These are phyloP conservation scores for Sebastes hubbsi DNA, from an alignment of 2,797 vertebrate genomes.

Conservation along the genomic window DNA sequence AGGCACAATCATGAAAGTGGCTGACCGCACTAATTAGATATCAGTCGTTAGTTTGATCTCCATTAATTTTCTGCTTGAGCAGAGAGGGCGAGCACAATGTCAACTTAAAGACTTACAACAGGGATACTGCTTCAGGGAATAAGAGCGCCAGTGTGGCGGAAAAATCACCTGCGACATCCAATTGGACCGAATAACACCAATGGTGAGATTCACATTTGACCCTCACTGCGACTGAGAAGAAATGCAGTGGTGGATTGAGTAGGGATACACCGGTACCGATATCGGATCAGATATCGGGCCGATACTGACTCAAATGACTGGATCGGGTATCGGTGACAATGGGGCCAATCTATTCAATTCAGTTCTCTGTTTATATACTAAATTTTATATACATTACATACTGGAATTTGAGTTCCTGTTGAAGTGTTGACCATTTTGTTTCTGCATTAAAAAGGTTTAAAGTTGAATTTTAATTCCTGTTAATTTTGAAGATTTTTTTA, in stretches of 20 bases:
- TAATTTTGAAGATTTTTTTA: too few species aligned
- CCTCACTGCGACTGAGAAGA: background rate
- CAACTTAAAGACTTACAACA: slow-evolving; percentile 32
- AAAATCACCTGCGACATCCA: slow-evolving; percentile 21
- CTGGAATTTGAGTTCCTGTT: too few species aligned
- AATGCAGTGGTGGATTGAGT: background rate
- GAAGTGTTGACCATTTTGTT: too few species aligned
- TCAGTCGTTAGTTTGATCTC: slow-evolving; percentile 43
- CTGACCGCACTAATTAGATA: slow-evolving; percentile 50
- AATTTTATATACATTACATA: too few species aligned
- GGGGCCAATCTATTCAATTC: too few species aligned
- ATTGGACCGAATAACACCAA: background rate
- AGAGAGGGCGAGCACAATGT: slow-evolving; percentile 43
- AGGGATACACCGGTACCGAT: too few species aligned
- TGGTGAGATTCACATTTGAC: slow-evolving; percentile 5
- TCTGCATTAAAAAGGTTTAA: too few species aligned
- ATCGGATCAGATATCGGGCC: too few species aligned
- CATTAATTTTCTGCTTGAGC: slow-evolving; percentile 56
- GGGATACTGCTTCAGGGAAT: slow-evolving; percentile 20
- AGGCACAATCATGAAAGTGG: slow-evolving; percentile 35
- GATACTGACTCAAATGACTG: too few species aligned
- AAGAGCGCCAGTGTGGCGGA: background rate
- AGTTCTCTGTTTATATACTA: too few species aligned
- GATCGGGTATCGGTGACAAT: too few species aligned
- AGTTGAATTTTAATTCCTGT: too few species aligned